Conservation (phyloP, 2,888 invertebrate genomes). For the Oxyscelio sp. region DNA sequence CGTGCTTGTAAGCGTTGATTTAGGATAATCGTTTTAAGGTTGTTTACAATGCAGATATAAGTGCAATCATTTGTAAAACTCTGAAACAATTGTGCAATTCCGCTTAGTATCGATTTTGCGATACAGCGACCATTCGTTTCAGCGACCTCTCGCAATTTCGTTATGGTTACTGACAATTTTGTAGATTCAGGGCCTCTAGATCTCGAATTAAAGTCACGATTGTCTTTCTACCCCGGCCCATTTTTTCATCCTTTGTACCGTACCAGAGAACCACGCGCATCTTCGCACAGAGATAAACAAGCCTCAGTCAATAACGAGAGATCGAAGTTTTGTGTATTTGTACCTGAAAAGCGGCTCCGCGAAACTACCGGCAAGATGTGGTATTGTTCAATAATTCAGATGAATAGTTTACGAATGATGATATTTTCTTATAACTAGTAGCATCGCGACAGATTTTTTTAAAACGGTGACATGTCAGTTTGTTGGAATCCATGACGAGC, state of each 20-base stretch:
- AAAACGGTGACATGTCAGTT: background rate
- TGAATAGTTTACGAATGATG: conserved; percentile 51
- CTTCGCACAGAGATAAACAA: conserved; percentile 22
- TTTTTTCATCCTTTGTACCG: conserved; percentile 6
- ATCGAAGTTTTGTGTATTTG: conserved; percentile 46
- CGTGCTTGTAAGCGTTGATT: too few species aligned
- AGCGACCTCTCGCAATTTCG: background rate
- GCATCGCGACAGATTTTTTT: conserved; percentile 15
- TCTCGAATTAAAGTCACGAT: background rate
- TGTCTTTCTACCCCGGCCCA: background rate
- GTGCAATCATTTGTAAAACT: conserved; percentile 47
- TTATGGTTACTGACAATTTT: background rate
- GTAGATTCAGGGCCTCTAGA: background rate
- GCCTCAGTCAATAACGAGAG: conserved; percentile 35
- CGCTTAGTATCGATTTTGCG: conserved; percentile 1
- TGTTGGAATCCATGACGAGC: too few species aligned
- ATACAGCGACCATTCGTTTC: conserved; percentile 2
- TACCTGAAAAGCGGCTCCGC: conserved; percentile 58
- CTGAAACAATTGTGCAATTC: background rate
- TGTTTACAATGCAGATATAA: too few species aligned
- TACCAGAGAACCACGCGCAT: conserved; percentile 25
- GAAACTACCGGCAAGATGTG: conserved; percentile 30
- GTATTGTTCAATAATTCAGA: conserved; percentile 48
- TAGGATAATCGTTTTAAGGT: too few species aligned
- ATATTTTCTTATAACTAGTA: conserved; percentile 61